These are phyloP conservation scores for Enteromius argenteus DNA, from an alignment of 2,797 vertebrate species.

Conservation along the genomic window DNA sequence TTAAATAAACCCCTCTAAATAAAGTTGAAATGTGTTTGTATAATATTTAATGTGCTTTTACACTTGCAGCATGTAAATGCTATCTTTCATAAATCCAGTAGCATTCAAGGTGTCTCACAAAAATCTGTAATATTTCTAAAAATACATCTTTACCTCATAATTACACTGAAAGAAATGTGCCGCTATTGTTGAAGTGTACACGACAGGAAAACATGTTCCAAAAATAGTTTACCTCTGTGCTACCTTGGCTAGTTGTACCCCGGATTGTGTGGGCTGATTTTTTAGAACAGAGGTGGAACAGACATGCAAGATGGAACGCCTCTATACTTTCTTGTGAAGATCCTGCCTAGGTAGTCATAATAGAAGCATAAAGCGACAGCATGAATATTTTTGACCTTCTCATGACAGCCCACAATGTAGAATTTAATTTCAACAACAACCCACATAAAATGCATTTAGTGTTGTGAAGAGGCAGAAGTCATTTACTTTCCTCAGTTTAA, in stretches of 20 bases:
- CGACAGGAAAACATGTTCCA: constrained; percentile 64
- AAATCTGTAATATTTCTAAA: not conserved
- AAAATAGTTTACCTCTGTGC: constrained; percentile 59
- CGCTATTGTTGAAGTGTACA: constrained; percentile 46
- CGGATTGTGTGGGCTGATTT: constrained; percentile 54
- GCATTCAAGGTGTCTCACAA: not conserved
- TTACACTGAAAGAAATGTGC: constrained; percentile 29
- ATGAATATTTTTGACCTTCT: constrained; percentile 41
- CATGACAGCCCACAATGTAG: constrained; percentile 36
- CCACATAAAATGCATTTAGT: constrained; percentile 51
- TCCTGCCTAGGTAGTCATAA: constrained; percentile 29
- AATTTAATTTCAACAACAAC: constrained; percentile 52
- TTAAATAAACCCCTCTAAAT: not conserved
- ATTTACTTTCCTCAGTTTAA: constrained; percentile 51
- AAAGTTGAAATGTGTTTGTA: not conserved
- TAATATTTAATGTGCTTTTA: not conserved
- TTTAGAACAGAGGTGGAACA: constrained; percentile 45
- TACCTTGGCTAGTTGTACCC: constrained; percentile 51
- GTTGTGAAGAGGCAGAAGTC: constrained; percentile 47
- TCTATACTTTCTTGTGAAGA: constrained; percentile 39
- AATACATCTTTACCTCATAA: constrained; percentile 21
- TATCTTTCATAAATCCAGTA: not conserved
- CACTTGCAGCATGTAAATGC: not conserved
- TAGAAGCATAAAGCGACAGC: constrained; percentile 32
- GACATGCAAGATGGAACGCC: constrained; percentile 26